Evolutionary conservation across 2,888 invertebrate genomes (phyloP).

Genomic region (Oligia fasciuncula): DNA sequence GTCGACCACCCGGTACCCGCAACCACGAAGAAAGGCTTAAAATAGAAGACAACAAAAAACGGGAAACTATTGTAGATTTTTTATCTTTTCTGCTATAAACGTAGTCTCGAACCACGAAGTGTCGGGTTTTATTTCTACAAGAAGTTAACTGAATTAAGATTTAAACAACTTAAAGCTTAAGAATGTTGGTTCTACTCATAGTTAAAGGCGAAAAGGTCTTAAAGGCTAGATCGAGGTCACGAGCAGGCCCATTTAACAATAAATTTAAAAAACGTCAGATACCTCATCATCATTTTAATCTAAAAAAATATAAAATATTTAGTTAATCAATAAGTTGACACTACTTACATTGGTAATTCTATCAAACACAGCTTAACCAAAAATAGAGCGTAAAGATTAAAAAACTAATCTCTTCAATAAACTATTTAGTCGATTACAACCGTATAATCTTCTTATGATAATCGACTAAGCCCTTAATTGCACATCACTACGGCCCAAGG

Average conservation of each 20-base stretch:
- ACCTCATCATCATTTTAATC: no score
- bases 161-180: not conserved
- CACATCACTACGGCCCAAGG: constrained; percentile 57
- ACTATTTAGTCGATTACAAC: constrained; percentile 7
- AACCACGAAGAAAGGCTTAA: constrained; percentile 39
- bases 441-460: constrained; percentile 30
- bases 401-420: constrained; percentile 22
- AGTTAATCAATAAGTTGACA: not conserved
- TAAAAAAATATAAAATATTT: no score
- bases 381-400: not conserved
- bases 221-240: no score
- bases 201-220: no score
- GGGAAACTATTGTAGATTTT: not conserved
- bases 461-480: constrained; percentile 48
- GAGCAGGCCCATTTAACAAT: no score
- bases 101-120: not conserved
- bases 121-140: not conserved
- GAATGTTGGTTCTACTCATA: not conserved
- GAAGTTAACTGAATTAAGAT: not conserved
- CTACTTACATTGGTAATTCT: not conserved
- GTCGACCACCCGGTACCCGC: constrained; percentile 37
- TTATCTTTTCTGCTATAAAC: not conserved
- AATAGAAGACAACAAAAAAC: constrained; percentile 39
- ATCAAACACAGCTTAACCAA: not conserved
- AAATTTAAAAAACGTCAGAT: no score